Base-by-base conservation (phyloP, 2,888 invertebrate genomes). In the Drosophila affinis region DNA sequence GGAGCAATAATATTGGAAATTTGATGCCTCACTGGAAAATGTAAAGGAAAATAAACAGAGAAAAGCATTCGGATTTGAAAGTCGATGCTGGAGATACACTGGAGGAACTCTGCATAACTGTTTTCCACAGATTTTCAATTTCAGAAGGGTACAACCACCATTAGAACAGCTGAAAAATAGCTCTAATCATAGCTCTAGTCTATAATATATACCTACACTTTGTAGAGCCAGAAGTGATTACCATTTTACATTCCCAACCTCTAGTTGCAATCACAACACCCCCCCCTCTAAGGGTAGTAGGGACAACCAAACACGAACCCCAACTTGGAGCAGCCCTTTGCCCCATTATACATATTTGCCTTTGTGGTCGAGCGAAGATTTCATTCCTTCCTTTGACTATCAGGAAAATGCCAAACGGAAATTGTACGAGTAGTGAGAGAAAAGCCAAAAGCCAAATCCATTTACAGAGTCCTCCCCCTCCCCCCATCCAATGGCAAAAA, bases 1-100 rank as follows among this genome's bases (percentile, higher is more conserved):
- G 85, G 85, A 77, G 85, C 81, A 80, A 87, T 87, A 82, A 87
- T 81, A 81, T 85, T 82, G 76, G 77, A 82, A 85, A 87, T 82
- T 82, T 77, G 76, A 75, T 72, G 78, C 77, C 75, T 70, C 71
- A 63, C 68, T 77, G 84, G 72, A 68, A 68, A 57, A 47, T 57
- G 51, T 52, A 46, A 46, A 32, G 57, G 9, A 39, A 39, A 39
- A 39, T 3, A 39, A 39, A n/a, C 24, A 24, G n/a, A n/a, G 39
- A 14, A 2, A 39, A 39, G 3, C 1, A 6, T 6, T 14, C 14
- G n/a, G 6, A 7, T 6, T 7, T 6, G 1, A 39, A 14, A 14
- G 39, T 5, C 14, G 14, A 14, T 39, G 14, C 39, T 2, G 5
- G 0, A 5, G 39, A 39, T 39, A 39, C 39, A 3, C 39, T 39